Conservation (phyloP, 2,113 vertebrate species). For the Cyphomyrus discorhynchus region DNA sequence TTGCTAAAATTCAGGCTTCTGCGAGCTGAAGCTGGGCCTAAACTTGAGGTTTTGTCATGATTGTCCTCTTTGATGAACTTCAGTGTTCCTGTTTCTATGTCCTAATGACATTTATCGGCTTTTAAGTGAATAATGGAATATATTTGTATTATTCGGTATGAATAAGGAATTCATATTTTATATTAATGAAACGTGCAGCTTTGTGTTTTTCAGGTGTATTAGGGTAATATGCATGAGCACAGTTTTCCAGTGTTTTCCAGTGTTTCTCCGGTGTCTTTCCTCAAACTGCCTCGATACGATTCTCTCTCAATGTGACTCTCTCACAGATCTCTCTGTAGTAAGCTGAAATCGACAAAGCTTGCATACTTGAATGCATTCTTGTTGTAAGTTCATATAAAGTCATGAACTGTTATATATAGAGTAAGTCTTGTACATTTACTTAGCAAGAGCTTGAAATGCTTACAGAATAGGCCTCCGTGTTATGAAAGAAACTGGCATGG, state of each 20-base stretch:
- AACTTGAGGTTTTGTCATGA: background rate
- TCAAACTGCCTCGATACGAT: background rate
- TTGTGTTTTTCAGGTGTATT: background rate
- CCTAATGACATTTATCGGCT: background rate
- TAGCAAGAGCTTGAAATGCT: background rate
- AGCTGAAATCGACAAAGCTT: background rate
- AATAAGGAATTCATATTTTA: background rate
- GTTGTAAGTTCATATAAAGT: background rate
- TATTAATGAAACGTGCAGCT: background rate
- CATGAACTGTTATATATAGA: background rate
- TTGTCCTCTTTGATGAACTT: background rate
- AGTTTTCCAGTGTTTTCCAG: background rate
- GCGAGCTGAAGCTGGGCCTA: background rate
- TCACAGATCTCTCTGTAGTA: background rate
- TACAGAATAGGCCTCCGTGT: background rate
- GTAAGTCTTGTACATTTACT: background rate
- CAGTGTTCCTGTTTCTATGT: background rate
- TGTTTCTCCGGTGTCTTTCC: background rate
- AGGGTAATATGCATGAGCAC: background rate
- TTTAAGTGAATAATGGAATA: background rate
- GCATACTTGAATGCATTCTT: background rate
- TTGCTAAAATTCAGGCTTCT: background rate
- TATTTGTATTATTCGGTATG: background rate
- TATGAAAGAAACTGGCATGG: background rate
- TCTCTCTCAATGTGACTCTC: background rate